phyloP scores from a whole-genome alignment of 1,140 invertebrate genomes.

The Drosophila novamexicana region DNA sequence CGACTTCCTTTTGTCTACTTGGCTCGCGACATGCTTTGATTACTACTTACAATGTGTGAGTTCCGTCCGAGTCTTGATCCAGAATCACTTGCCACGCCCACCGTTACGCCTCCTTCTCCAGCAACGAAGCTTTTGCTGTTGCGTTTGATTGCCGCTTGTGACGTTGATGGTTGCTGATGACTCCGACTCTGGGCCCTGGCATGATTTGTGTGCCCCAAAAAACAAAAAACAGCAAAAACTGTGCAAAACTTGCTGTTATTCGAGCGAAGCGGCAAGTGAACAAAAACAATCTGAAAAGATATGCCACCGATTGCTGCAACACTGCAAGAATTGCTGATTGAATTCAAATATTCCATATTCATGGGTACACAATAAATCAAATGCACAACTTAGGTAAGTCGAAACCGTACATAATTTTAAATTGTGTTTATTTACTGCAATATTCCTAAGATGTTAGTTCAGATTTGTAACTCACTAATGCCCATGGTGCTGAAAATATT shows the following conservation, averaged over 20 bases:
- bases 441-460: no score
- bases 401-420: not conserved
- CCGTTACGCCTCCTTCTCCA: not conserved
- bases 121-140: not conserved
- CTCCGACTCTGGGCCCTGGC: constrained; percentile 39
- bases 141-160: constrained; percentile 65
- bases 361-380: not conserved
- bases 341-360: not conserved
- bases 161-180: constrained; percentile 61
- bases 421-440: no score
- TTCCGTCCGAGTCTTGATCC: constrained; percentile 6
- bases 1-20: constrained; percentile 62
- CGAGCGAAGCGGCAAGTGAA: constrained; percentile 19
- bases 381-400: not conserved
- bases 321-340: constrained; percentile 24
- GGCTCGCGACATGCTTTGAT: constrained; percentile 68
- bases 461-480: no score
- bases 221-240: constrained; percentile 21
- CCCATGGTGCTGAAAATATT: no score
- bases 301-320: constrained; percentile 53
- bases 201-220: constrained; percentile 65
- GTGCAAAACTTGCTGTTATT: constrained; percentile 40
- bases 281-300: constrained; percentile 43
- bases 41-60: constrained; percentile 57
- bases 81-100: constrained; percentile 4